Conservation (phyloP, 1,140 invertebrate species). For the Cyclina sinensis region DNA sequence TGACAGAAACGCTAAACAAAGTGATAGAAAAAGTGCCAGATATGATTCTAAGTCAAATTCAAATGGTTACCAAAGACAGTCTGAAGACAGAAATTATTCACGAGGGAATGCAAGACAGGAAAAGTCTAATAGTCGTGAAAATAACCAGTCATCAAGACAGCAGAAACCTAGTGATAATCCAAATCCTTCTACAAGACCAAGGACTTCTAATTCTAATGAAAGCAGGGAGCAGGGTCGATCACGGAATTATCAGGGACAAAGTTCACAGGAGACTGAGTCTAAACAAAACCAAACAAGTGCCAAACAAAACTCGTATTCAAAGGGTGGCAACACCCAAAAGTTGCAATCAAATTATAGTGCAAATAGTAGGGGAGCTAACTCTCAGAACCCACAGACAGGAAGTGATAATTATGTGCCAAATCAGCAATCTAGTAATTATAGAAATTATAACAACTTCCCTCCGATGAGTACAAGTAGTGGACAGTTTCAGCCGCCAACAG, state of each 20-base stretch:
- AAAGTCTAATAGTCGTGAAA: not conserved
- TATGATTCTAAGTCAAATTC: slow-evolving; percentile 30
- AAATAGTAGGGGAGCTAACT: slow-evolving; percentile 20
- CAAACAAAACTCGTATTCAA: slow-evolving; percentile 42
- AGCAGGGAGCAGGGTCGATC: slow-evolving; percentile 15
- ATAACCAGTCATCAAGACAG: not conserved
- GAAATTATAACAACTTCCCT: slow-evolving; percentile 42
- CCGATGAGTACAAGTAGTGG: not conserved
- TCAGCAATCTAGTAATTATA: slow-evolving; percentile 41
- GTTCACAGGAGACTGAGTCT: not conserved
- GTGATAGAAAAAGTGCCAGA: slow-evolving; percentile 32
- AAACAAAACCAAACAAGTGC: slow-evolving; percentile 24
- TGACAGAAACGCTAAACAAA: slow-evolving; percentile 40
- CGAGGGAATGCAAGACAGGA: slow-evolving; percentile 19
- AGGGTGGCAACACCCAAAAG: slow-evolving; percentile 36
- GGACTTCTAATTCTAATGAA: slow-evolving; percentile 49
- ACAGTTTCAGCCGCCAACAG: slow-evolving; percentile 18
- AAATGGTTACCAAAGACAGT: slow-evolving; percentile 42
- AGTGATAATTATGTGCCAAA: slow-evolving; percentile 34
- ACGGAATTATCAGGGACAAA: slow-evolving; percentile 6
- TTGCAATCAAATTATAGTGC: slow-evolving; percentile 39
- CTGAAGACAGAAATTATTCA: not conserved
- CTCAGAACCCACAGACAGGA: not conserved
- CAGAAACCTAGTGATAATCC: slow-evolving; percentile 7
- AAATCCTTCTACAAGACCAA: not conserved